These are phyloP conservation scores for Luscinia megarhynchos DNA, from an alignment of 2,797 vertebrate species.

Conservation along the genomic window DNA sequence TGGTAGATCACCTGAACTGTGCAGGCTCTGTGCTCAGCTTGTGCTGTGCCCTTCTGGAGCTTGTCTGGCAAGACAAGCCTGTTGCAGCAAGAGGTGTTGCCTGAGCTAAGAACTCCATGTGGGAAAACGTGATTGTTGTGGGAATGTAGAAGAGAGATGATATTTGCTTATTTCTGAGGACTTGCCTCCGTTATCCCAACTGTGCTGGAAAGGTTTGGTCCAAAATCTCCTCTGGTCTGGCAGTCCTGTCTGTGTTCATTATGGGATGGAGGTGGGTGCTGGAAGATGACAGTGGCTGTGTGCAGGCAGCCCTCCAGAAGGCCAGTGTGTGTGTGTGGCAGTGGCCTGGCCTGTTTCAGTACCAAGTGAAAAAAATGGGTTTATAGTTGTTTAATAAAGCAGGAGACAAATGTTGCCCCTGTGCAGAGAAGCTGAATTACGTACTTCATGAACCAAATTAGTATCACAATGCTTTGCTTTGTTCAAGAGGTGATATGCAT, in stretches of 20 bases:
- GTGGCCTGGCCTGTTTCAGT: constrained; percentile 72
- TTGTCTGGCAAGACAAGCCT: not conserved
- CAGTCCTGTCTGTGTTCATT: not conserved
- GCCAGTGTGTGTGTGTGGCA: not conserved
- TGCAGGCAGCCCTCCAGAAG: not conserved
- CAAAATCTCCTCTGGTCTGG: not conserved
- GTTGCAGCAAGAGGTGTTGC: not conserved
- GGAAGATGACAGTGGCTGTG: not conserved
- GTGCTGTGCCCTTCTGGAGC: not conserved
- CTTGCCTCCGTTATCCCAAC: not conserved
- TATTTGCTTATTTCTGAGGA: not conserved
- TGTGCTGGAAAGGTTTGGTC: not conserved
- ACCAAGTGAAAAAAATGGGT: constrained; percentile 83
- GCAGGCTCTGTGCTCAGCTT: not conserved
- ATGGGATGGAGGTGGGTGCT: not conserved
- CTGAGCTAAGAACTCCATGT: not conserved
- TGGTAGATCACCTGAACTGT: not conserved
- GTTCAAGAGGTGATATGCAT: constrained; percentile 87
- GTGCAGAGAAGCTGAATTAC: constrained; percentile 88
- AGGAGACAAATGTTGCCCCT: constrained; percentile 87
- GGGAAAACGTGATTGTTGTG: not conserved
- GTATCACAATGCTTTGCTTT: constrained; percentile 87
- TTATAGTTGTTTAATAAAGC: constrained; percentile 92
- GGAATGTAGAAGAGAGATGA: not conserved
- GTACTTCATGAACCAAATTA: constrained; percentile 93